Base-by-base conservation (phyloP, 2,888 invertebrate species). In the Conistra vaccinii region DNA sequence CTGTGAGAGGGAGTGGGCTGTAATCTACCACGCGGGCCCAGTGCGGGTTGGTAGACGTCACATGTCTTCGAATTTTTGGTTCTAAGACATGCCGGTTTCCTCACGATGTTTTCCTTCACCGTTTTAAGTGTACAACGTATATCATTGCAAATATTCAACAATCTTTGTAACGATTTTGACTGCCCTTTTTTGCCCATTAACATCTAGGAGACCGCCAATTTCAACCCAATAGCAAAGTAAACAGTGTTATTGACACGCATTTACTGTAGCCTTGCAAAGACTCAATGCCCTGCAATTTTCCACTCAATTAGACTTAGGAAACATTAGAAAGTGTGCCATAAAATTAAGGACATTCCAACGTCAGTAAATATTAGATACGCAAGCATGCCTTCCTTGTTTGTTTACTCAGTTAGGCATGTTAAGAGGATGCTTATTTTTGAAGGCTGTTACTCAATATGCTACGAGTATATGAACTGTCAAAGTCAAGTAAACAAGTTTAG, bases 291-390 rank as follows among this genome's bases (percentile, higher is more conserved):
- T 48, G 57, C 39, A 80, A 80, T 81, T 80, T 65, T 65, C 55
- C 68, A 69, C 58, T 69, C 57, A 73, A 84, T 73, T 84, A 73
- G 3, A 60, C 57, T 84, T 69, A 39, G n/a, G 85, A 84, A 85
- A 76, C 35, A 80, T 57, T 76, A 85, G 76, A 83, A 85, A 85
- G 83, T 69, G 67, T 69, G 82, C 61, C n/a, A 35, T 81, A 70
- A 85, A 85, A 72, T 73, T 73, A 81, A 76, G 71, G 70, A 73
- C 76, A 76, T 68, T 61, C 55, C 35, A 55, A 61, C 57, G 57
- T 35, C 20, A 9, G 66, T 69, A 69, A 68, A 71, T 60, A 81
- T 51, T 74, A 6, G 72, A 58, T 72, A 51, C 57, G 29, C 58
- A 63, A 70, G 23, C 53, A 12, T 29, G 29, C 53, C 61, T 72